Base-by-base conservation (phyloP, 2,888 invertebrate species). In the Ephialtes manifestator region DNA sequence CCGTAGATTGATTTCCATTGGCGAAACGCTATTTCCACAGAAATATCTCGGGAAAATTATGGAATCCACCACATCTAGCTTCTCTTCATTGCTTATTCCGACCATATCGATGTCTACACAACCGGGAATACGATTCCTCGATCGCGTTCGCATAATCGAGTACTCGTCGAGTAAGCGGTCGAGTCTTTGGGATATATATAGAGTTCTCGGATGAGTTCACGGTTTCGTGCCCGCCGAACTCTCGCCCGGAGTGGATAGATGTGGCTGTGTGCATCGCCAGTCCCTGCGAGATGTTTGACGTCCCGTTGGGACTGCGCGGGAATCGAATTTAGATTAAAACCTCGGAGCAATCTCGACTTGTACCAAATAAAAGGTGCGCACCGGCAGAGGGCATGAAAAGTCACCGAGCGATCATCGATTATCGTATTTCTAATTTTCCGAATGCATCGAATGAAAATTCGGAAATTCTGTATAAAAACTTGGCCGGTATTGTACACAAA, bases 271-370 rank as follows among this genome's bases (percentile, higher is more conserved):
- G 74, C 46, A 46, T n/a, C 28, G 46, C n/a, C n/a, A 43, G 31
- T n/a, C 53, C 3, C 74, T 18, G 20, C 48, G 8, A 28, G 3
- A 48, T 15, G 63, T 71, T 82, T 77, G 48, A 48, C 63, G 65
- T 82, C 75, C 85, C 75, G 35, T 15, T 13, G 75, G 78, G 53
- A 82, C 55, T 53, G 63, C 46, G 15, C 79, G 70, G 75, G 53
- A 81, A 85, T 85, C 81, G 85, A 85, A 82, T 85, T 82, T 85
- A 85, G 85, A 85, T 85, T 82, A 82, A 79, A 85, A 82, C 65
- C 71, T 79, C 78, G 58, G 68, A 70, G 78, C 81, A 81, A 85
- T 81, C 70, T 85, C 65, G 53, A 35, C 65, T 24, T 35, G 55
- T 68, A 39, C 51, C 51, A 39, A 75, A 71, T 77, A 39, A 81